Percentiles rank a stretch among this genome's conserved stretches.
These are phyloP conservation scores for Xylocampa areola DNA, from an alignment of 2,888 invertebrate species.

Conservation along the genomic window DNA sequence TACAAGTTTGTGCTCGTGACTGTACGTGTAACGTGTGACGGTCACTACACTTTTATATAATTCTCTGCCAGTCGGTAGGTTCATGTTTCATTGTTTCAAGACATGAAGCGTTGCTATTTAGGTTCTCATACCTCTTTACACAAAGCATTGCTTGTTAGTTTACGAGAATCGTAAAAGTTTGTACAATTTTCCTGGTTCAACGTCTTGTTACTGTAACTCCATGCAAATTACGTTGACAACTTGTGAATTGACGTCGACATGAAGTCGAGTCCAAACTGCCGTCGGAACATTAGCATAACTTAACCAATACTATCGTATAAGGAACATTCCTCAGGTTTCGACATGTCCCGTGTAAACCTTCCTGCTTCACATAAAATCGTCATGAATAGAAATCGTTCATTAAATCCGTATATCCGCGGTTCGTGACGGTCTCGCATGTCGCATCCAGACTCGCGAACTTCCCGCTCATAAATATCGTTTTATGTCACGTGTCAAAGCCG, in stretches of 20 bases:
- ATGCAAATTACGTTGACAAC: conserved; percentile 44
- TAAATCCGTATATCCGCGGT: conserved; percentile 80
- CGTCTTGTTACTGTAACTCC: conserved; percentile 38
- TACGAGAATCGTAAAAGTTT: conserved; percentile 42
- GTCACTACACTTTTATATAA: not conserved
- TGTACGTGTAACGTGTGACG: not conserved
- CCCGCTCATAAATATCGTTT: conserved; percentile 84
- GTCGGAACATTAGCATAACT: conserved; percentile 37
- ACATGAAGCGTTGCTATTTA: conserved; percentile 17
- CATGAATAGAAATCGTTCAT: conserved; percentile 86
- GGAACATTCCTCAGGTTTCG: conserved; percentile 53
- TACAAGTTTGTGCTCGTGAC: too few species aligned
- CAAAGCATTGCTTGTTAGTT: conserved; percentile 22
- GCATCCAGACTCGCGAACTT: conserved; percentile 85
- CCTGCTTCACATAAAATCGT: conserved; percentile 75
- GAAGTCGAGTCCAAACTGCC: conserved; percentile 27
- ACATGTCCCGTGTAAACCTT: conserved; percentile 62
- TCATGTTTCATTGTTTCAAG: conserved; percentile 5
- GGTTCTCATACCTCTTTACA: conserved; percentile 14
- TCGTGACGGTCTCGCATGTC: conserved; percentile 87
- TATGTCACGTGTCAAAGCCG: conserved; percentile 87
- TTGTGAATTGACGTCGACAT: conserved; percentile 32
- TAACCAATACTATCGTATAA: conserved; percentile 30
- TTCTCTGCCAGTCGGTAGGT: not conserved
- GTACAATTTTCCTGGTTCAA: conserved; percentile 29